Evolutionary conservation across 2,113 vertebrate species (phyloP).

Genomic region (Ranitomeya imitator): DNA sequence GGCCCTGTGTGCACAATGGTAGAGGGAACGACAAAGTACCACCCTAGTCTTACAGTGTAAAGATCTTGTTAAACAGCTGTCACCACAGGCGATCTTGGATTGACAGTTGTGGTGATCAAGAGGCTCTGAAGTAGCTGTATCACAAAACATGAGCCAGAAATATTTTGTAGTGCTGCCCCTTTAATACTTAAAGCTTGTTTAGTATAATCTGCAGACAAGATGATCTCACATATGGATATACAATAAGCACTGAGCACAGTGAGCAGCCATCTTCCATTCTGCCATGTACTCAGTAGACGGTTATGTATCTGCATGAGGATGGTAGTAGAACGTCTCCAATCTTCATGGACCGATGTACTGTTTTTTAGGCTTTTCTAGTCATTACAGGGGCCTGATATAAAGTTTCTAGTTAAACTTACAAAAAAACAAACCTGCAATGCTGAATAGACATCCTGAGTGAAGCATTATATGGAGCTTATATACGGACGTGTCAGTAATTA

Average conservation of each 20-base stretch:
- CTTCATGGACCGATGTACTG: not conserved
- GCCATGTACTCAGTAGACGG: not conserved
- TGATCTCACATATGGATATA: not conserved
- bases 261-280: too few relatives aligned
- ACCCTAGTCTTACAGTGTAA: not conserved
- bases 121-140: not conserved
- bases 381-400: not conserved
- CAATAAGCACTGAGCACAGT: not conserved
- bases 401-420: not conserved
- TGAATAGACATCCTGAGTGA: not conserved
- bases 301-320: not conserved
- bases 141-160: not conserved
- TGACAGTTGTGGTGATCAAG: not conserved
- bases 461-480: not conserved
- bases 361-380: not conserved
- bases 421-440: not conserved
- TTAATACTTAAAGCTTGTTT: not conserved
- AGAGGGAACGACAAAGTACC: conserved; percentile 14
- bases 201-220: not conserved
- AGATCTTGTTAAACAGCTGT: conserved; percentile 28
- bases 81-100: not conserved
- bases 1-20: not conserved
- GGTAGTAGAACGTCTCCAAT: not conserved
- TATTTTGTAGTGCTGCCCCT: not conserved
- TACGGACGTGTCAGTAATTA: too few relatives aligned